A percentile compares a stretch with the other conserved stretches of the same genome.
These are phyloP conservation scores for Daktulosphaira vitifoliae DNA, from an alignment of 1,140 invertebrate genomes.

Conservation along the genomic window DNA sequence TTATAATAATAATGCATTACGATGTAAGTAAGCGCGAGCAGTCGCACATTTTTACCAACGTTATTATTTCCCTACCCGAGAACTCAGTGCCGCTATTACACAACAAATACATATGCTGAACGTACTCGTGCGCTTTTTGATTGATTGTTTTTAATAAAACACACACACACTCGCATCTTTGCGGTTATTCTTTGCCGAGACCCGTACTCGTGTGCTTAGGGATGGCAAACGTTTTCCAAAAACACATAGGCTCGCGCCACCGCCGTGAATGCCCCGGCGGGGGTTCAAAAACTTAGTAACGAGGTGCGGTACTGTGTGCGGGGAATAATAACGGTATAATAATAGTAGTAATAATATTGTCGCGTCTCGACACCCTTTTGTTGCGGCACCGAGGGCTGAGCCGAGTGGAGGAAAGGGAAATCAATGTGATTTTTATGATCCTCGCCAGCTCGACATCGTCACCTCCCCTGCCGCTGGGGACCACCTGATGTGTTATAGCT, in stretches of 20 bases:
- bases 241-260: too few species aligned
- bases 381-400: neutral
- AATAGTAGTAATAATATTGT: conserved; percentile 13
- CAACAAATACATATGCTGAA: too few species aligned
- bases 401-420: neutral
- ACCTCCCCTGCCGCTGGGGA: neutral
- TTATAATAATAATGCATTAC: neutral
- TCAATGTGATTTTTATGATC: conserved; percentile 24
- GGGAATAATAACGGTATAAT: conserved; percentile 15
- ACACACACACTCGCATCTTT: too few species aligned
- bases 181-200: neutral
- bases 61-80: neutral
- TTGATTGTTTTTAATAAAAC: conserved; percentile 17
- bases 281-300: neutral
- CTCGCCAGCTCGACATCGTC: neutral
- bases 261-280: too few species aligned
- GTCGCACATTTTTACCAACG: too few species aligned
- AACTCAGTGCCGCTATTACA: too few species aligned
- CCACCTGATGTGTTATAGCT: neutral
- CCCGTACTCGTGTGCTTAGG: neutral
- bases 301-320: neutral
- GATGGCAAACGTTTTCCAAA: conserved; percentile 4
- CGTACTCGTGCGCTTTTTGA: neutral
- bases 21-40: neutral
- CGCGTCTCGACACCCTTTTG: conserved; percentile 1